A percentile compares a stretch with the other conserved stretches of the same genome.
Conservation (phyloP, 2,797 vertebrate species). For the Spinibarbus caldwelli region DNA sequence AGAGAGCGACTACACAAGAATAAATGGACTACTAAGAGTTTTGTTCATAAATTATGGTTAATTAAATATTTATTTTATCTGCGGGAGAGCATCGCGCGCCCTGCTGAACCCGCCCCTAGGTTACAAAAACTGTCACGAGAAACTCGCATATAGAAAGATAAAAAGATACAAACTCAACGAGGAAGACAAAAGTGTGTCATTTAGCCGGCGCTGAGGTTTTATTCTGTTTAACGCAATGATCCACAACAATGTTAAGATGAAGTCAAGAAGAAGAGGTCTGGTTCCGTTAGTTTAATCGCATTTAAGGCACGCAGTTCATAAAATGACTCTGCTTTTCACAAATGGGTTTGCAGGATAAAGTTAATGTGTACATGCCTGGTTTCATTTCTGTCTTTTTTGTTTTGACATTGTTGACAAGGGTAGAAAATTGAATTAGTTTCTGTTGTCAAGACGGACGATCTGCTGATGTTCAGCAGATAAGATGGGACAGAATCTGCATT, state of each 20-base stretch:
- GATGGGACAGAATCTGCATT: neutral
- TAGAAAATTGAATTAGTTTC: neutral
- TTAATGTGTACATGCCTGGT: neutral
- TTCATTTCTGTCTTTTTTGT: neutral
- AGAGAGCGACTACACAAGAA: neutral
- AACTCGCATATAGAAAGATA: neutral
- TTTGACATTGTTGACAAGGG: neutral
- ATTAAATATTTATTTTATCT: slow-evolving; percentile 52
- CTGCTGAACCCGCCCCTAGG: slow-evolving; percentile 29
- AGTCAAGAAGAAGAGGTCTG: neutral
- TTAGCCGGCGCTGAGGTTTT: neutral
- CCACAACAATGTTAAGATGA: neutral
- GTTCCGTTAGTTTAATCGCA: neutral
- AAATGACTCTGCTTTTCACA: neutral
- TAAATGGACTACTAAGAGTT: slow-evolving; percentile 10
- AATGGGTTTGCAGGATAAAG: neutral
- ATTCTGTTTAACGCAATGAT: neutral
- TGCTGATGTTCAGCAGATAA: neutral
- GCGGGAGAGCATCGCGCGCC: slow-evolving; percentile 41
- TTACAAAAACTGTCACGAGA: slow-evolving; percentile 31
- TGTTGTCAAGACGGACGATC: neutral
- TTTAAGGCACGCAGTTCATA: neutral
- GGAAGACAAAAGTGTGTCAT: neutral
- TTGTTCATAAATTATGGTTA: slow-evolving; percentile 5
- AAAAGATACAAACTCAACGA: slow-evolving; percentile 5